Evolutionary conservation across 2,797 vertebrate genomes (phyloP), one percentile per base, ranked within the genome.

Genomic region (Amazona finschi): DNA sequence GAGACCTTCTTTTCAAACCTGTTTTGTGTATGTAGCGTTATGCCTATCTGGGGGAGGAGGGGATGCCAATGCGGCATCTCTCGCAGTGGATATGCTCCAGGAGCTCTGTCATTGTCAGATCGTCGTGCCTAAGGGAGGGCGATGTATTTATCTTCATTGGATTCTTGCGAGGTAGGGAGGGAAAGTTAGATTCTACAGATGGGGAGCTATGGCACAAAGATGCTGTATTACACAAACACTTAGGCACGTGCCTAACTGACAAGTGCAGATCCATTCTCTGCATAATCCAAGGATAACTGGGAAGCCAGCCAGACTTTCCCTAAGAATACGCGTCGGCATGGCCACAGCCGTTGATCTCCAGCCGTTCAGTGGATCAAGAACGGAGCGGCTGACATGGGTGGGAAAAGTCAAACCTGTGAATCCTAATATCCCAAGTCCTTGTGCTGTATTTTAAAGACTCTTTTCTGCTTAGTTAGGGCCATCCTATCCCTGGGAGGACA

Each of bases 261-360:
- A 85, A 65, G 36, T 8, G 15, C 43, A 64, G 87, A 69, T 65
- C 58, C 43, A 8, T 61, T 84, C 86, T 60, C 25, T 65, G 60
- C 0, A 0, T 72, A 64, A 80, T 60, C 15, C 17, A 39, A 90
- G 83, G 61, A 67, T 90, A 92, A 74, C 88, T 86, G 88, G 88
- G 90, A 84, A 93, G 62, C 8, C 62, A 52, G 94, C 57, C 92
- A 91, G 65, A 13, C 73, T 84, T 90, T 21, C 53, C 57, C 49
- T 15, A 25, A 41, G 66, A 86, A 30, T 27, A 8, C 5, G 7
- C 39, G 27, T 88, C 0, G 0, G 55, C 55, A 38, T 67, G 0
- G 5, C 73, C 71, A 31, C 67, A 57, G 74, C 76, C 12, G 11
- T 61, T 87, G 47, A 49, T 49, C 70, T 71, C 25, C 67, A 64